Conservation (phyloP, 2,113 vertebrate species). For the Heloderma charlesbogerti region DNA sequence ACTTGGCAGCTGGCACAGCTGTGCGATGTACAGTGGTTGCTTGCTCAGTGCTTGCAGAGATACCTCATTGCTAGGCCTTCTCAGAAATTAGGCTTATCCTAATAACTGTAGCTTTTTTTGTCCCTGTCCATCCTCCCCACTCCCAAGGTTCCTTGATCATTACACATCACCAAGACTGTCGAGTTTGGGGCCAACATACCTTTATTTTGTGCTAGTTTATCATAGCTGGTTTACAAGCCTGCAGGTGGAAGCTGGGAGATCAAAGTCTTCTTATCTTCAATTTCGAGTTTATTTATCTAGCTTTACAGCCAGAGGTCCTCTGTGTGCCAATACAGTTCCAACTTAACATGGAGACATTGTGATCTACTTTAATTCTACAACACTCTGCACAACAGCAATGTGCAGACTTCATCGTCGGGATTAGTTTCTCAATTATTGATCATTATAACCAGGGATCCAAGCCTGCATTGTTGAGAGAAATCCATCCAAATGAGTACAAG, state of each 20-base stretch:
- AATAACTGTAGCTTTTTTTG: background rate
- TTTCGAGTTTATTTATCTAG: constrained; percentile 4
- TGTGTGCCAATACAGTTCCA: background rate
- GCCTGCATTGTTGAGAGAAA: constrained; percentile 17
- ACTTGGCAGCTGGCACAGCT: background rate
- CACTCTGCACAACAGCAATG: background rate
- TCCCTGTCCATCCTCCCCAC: background rate
- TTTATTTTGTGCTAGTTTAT: constrained; percentile 28
- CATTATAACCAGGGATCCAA: background rate
- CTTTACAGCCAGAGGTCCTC: background rate
- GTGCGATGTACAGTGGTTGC: background rate
- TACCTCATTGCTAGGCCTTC: background rate
- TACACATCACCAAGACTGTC: constrained; percentile 36
- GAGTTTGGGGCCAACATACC: background rate
- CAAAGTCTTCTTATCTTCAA: constrained; percentile 37
- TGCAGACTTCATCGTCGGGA: constrained; percentile 4
- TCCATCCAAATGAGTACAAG: background rate
- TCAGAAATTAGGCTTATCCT: constrained; percentile 7
- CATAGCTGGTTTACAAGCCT: constrained; percentile 26
- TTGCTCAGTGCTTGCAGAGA: background rate
- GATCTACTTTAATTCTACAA: constrained; percentile 16
- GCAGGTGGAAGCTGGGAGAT: constrained; percentile 38
- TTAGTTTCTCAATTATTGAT: constrained; percentile 21
- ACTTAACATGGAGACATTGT: constrained; percentile 20
- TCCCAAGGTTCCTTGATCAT: constrained; percentile 31